Base-by-base conservation (phyloP, 2,888 invertebrate species). In the Cryptocephalus moraei region DNA sequence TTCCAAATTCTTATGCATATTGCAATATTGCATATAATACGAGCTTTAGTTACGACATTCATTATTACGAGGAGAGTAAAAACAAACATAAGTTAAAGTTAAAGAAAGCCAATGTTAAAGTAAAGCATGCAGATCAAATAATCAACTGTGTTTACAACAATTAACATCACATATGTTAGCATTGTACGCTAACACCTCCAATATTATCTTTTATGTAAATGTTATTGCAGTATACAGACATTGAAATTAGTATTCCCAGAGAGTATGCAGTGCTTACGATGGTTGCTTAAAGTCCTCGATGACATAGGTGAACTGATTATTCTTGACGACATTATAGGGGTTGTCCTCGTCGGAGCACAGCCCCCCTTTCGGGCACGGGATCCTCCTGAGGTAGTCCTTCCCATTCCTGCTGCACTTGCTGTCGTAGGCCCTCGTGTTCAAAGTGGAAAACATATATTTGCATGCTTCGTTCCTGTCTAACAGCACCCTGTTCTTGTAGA, bases 301-400 rank as follows among this genome's bases (percentile, higher is more conserved):
- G 51, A 87, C 86, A 73, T 91, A 95, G 1, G 96, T 96, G 69
- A 97, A 93, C 72, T 97, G 96, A 70, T 87, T 82, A 43, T 83
- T 85, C 59, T 82, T 82, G 9, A 96, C 78, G 2, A 96, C 91
- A 77, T 90, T 88, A 69, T 79, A 78, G 22, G 88, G 81, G 49
- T 81, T 79, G 69, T 90, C 91, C 70, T 93, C 95, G 71, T 95
- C 95, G 36, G 77, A 68, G 69, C 96, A 97, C 1, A 94, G 67
- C 53, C 78, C 68, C 31, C 79, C 82, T 59, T 75, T 75, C 0
- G 81, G 77, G 66, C 95, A 96, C 1, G 96, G 96, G 49, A 96
- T 81, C 62, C 82, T 79, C 50, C 95, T 78, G 41, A 95, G 74
- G 62, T 90, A 85, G 67, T 85, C 84, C 64, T 88, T 77, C 1